These are phyloP conservation scores for Semotilus atromaculatus DNA, from an alignment of 2,797 vertebrate species.

Conservation along the genomic window DNA sequence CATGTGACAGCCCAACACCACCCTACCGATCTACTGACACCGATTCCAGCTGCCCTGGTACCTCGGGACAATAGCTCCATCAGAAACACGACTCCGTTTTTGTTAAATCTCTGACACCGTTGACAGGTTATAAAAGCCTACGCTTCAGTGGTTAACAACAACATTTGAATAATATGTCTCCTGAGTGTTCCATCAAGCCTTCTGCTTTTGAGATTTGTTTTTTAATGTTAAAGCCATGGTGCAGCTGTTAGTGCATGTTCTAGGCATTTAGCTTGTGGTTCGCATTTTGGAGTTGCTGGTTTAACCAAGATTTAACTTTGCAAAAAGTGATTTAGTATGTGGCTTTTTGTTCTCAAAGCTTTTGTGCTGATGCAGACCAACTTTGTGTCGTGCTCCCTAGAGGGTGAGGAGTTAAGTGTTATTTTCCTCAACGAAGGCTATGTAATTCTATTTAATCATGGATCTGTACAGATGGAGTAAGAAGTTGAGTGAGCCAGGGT, in stretches of 20 bases:
- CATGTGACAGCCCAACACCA: slow-evolving; percentile 73
- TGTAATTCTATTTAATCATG: neutral
- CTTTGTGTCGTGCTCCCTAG: neutral
- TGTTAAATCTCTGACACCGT: slow-evolving; percentile 12
- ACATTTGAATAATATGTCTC: slow-evolving; percentile 16
- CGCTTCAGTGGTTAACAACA: neutral
- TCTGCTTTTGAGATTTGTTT: neutral
- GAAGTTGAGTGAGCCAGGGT: slow-evolving; percentile 25
- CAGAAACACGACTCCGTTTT: neutral
- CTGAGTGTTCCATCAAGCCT: neutral
- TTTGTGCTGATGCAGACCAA: neutral
- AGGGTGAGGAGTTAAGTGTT: neutral
- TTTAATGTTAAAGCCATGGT: neutral
- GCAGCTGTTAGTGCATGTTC: neutral
- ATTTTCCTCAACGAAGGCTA: neutral
- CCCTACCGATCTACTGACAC: slow-evolving; percentile 41
- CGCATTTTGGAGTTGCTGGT: neutral
- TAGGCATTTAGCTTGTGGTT: neutral
- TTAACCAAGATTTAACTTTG: neutral
- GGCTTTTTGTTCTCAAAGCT: neutral
- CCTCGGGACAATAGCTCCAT: neutral
- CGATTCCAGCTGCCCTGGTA: neutral
- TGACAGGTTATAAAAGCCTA: neutral
- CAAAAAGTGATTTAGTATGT: neutral
- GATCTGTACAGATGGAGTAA: slow-evolving; percentile 1